These are phyloP conservation scores for Ricordea florida DNA, from an alignment of 92 coral and sea anemone genomes.

Conservation along the genomic window DNA sequence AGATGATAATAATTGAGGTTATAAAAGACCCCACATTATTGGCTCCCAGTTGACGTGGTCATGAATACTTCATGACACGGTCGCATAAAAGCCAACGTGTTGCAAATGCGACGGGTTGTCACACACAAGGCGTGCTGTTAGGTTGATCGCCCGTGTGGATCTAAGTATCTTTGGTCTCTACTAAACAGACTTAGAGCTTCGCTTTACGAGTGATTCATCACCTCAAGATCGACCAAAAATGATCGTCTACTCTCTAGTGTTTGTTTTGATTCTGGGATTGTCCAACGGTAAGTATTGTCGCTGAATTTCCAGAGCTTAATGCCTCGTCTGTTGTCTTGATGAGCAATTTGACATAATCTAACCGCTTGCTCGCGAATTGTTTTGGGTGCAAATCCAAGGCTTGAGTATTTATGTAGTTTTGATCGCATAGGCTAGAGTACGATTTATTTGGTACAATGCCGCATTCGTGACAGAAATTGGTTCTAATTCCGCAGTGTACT, in stretches of 20 bases:
- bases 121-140: neutral
- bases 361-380: neutral
- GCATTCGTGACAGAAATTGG: no score
- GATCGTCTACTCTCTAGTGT: neutral
- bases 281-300: constrained; percentile 3
- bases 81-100: neutral
- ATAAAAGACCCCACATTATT: neutral
- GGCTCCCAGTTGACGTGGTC: neutral
- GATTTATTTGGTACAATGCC: no score
- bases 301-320: neutral
- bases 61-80: constrained; percentile 6
- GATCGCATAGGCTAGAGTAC: no score
- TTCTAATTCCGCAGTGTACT: no score
- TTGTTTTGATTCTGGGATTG: neutral
- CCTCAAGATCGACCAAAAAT: neutral
- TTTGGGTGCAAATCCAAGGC: neutral
- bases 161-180: neutral
- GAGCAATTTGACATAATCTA: neutral
- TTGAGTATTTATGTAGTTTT: no score
- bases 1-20: neutral
- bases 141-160: neutral
- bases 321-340: neutral
- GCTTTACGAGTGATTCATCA: neutral
- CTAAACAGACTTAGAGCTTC: no score
- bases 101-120: neutral